Percentiles rank a stretch among this genome's conserved stretches.
Conservation (phyloP, 2,797 vertebrate genomes). For the Lepidocolaptes lacrymiger region DNA sequence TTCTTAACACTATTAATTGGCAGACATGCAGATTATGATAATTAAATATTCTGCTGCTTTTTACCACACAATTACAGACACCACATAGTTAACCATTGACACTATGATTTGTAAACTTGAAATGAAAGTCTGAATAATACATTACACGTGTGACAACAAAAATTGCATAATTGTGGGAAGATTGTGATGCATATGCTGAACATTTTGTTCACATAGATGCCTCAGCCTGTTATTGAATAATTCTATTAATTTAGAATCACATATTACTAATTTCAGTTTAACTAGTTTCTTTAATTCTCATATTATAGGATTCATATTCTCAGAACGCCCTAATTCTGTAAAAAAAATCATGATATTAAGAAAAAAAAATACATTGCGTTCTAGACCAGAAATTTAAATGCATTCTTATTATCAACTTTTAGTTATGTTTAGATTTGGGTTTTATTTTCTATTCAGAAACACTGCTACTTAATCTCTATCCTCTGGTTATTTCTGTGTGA, state of each 20-base stretch:
- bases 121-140: background rate
- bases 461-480: background rate
- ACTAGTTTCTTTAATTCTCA: background rate
- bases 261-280: background rate
- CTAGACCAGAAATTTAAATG: background rate
- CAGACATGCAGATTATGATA: background rate
- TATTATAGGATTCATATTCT: background rate
- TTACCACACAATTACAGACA: background rate
- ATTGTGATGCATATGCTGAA: background rate
- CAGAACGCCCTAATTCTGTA: background rate
- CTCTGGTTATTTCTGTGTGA: background rate
- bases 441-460: background rate
- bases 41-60: background rate
- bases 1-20: background rate
- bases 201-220: background rate
- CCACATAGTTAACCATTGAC: background rate
- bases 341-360: background rate
- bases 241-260: background rate
- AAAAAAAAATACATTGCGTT: background rate
- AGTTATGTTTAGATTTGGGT: background rate
- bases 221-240: background rate
- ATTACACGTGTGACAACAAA: background rate
- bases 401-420: background rate
- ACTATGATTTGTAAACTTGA: background rate
- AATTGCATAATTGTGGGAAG: background rate